These are phyloP conservation scores for Epiblema foenella DNA, from an alignment of 2,888 invertebrate genomes.

Conservation along the genomic window DNA sequence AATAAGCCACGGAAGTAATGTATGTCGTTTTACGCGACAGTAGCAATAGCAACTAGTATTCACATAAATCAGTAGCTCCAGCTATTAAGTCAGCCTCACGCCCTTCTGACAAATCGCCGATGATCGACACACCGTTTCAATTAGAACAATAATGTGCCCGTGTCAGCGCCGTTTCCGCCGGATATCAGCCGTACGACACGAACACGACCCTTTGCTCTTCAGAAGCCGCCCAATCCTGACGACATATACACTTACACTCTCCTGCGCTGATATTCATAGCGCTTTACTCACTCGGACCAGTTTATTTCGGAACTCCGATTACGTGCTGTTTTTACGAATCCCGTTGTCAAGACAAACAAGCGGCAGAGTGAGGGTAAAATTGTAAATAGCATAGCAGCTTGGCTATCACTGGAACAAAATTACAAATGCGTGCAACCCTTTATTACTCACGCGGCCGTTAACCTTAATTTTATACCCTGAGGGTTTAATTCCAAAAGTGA, in stretches of 20 bases:
- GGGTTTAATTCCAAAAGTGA: constrained; percentile 15
- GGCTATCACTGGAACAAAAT: constrained; percentile 47
- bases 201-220: constrained; percentile 57
- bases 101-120: constrained; percentile 57
- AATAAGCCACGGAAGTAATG: background rate
- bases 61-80: constrained; percentile 21
- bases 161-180: constrained; percentile 75
- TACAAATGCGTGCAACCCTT: constrained; percentile 21
- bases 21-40: background rate
- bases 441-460: constrained; percentile 20
- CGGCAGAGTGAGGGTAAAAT: too few species aligned
- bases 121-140: constrained; percentile 80
- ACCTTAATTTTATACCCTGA: constrained; percentile 27
- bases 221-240: constrained; percentile 75
- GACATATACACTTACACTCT: constrained; percentile 75
- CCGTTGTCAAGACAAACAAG: too few species aligned
- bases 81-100: constrained; percentile 46
- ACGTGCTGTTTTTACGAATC: too few species aligned
- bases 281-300: too few species aligned
- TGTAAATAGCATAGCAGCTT: background rate
- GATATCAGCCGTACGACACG: constrained; percentile 74
- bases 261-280: constrained; percentile 13
- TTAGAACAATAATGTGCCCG: constrained; percentile 76
- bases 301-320: too few species aligned
- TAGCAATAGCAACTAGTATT: background rate